phyloP scores from a whole-genome alignment of 1,140 invertebrate species.

The Formica selysi region DNA sequence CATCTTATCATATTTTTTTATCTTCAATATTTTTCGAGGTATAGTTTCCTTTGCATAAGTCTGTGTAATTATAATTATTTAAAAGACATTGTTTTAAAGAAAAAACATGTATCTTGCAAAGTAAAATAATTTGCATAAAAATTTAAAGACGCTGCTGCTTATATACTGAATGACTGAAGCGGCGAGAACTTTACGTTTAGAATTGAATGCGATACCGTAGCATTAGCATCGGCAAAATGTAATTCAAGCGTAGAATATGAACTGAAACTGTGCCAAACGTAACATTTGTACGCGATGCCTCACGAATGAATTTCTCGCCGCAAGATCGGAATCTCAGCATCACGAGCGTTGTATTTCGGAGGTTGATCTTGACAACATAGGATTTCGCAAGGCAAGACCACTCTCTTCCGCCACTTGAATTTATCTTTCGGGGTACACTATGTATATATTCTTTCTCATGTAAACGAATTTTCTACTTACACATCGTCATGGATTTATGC shows the following conservation, averaged over 20 bases:
- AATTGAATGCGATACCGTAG: background rate
- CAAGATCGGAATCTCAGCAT: background rate
- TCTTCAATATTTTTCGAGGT: background rate
- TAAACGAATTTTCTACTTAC: slow-evolving; percentile 64
- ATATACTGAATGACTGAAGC: too few relatives aligned
- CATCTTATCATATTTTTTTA: background rate
- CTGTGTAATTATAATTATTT: background rate
- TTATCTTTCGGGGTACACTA: background rate
- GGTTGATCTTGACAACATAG: background rate
- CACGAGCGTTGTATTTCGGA: background rate
- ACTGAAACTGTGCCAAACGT: background rate
- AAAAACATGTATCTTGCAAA: background rate
- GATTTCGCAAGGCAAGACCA: background rate
- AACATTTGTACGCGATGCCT: background rate
- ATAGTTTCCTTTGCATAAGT: background rate
- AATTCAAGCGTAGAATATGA: background rate
- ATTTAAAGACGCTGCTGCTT: background rate
- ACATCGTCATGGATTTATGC: slow-evolving; percentile 72
- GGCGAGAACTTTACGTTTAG: background rate
- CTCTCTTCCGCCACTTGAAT: background rate
- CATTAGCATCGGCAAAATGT: background rate
- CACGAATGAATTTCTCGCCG: slow-evolving; percentile 10
- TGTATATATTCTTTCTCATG: slow-evolving; percentile 59
- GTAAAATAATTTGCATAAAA: background rate
- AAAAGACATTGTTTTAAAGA: background rate